Evolutionary conservation across 2,113 vertebrate genomes (phyloP).

Genomic region (Sminthopsis crassicaudata): DNA sequence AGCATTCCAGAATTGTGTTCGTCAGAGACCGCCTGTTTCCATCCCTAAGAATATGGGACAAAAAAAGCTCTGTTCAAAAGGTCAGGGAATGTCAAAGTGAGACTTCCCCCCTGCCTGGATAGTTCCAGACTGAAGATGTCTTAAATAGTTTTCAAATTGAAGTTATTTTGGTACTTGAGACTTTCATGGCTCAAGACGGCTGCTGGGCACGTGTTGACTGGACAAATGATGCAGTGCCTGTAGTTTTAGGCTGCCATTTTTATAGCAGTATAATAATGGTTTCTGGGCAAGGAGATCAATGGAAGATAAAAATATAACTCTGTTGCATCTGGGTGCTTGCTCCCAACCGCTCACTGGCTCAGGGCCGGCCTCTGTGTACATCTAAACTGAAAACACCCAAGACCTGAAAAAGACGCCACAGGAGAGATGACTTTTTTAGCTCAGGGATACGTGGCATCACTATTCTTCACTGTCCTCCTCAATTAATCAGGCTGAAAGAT

Average conservation of each 20-base stretch:
- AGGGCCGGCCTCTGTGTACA: constrained; percentile 66
- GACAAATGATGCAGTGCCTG: constrained; percentile 52
- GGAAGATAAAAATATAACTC: constrained; percentile 64
- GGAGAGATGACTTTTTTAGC: background rate
- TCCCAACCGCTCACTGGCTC: constrained; percentile 65
- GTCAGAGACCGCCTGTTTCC: background rate
- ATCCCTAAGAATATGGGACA: background rate
- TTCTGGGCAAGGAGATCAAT: constrained; percentile 71
- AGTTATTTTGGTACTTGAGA: constrained; percentile 29
- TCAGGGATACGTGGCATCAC: background rate
- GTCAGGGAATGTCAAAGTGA: background rate
- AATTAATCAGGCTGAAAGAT: background rate
- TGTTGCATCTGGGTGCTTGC: constrained; percentile 40
- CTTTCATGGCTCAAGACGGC: constrained; percentile 45
- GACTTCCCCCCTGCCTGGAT: background rate
- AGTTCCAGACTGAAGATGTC: background rate
- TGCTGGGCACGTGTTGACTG: constrained; percentile 44
- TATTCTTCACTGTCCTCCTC: background rate
- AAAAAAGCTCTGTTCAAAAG: background rate
- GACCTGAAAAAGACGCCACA: background rate
- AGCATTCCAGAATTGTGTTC: background rate
- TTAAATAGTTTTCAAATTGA: constrained; percentile 8
- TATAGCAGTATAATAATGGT: constrained; percentile 68
- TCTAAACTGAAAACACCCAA: constrained; percentile 64
- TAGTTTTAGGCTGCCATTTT: constrained; percentile 68